These are phyloP conservation scores for Salvator merianae DNA, from an alignment of 2,113 vertebrate species.

Conservation along the genomic window DNA sequence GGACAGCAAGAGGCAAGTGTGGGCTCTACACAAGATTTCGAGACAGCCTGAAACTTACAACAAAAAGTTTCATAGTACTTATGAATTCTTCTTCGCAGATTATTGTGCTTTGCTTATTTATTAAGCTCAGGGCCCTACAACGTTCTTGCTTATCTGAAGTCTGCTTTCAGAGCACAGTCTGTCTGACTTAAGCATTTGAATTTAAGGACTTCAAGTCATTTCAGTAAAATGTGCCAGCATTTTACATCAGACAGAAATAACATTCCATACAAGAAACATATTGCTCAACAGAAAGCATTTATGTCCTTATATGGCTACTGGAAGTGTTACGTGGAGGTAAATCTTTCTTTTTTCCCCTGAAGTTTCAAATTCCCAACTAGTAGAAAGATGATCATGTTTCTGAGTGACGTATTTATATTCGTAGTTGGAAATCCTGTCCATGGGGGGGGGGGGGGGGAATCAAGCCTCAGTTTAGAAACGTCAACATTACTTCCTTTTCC, in stretches of 20 bases:
- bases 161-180: slow-evolving; percentile 14
- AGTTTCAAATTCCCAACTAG: slow-evolving; percentile 45
- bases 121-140: not conserved
- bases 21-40: no score
- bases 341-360: slow-evolving; percentile 40
- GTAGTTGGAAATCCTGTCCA: slow-evolving; percentile 44
- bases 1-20: no score
- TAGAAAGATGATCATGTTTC: slow-evolving; percentile 38
- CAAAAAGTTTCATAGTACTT: not conserved
- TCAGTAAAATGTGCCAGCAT: slow-evolving; percentile 16
- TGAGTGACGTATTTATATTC: slow-evolving; percentile 47
- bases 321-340: slow-evolving; percentile 49
- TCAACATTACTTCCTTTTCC: slow-evolving; percentile 68
- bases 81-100: not conserved
- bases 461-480: slow-evolving; percentile 60
- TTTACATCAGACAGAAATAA: slow-evolving; percentile 35
- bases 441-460: slow-evolving; percentile 17
- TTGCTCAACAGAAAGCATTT: slow-evolving; percentile 41
- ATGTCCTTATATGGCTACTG: slow-evolving; percentile 56
- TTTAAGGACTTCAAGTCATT: slow-evolving; percentile 22
- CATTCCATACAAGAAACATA: slow-evolving; percentile 33
- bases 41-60: not conserved
- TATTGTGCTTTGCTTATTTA: not conserved
- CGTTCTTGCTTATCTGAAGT: slow-evolving; percentile 6
- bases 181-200: slow-evolving; percentile 15